A percentile compares a stretch with the other conserved stretches of the same genome.
These are phyloP conservation scores for Drosophila sturtevanti DNA, from an alignment of 1,140 invertebrate genomes.

Conservation along the genomic window DNA sequence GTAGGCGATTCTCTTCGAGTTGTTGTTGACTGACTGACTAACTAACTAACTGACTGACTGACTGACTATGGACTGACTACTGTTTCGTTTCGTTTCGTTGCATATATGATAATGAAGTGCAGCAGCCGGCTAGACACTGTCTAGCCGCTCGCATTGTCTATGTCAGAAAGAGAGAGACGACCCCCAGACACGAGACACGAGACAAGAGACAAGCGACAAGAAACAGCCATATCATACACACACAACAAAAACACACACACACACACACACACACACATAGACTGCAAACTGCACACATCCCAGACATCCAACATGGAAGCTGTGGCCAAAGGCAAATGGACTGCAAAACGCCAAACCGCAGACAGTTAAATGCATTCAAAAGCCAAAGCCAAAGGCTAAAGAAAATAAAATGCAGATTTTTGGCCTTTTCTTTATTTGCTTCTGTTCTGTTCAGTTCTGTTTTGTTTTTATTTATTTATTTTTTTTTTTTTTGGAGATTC, in stretches of 20 bases:
- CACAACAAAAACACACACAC: background rate
- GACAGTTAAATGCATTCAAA: conserved; percentile 47
- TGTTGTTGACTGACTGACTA: conserved; percentile 34
- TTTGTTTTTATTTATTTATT: too few relatives aligned
- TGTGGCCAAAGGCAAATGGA: conserved; percentile 49
- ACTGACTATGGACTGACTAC: conserved; percentile 24
- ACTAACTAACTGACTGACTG: conserved; percentile 35
- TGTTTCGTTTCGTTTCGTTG: conserved; percentile 50
- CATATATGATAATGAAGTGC: conserved; percentile 78
- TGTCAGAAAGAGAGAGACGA: conserved; percentile 12
- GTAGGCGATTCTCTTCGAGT: conserved; percentile 62
- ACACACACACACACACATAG: background rate
- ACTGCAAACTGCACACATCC: background rate
- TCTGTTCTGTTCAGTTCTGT: too few relatives aligned
- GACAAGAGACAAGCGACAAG: background rate
- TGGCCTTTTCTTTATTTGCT: background rate
- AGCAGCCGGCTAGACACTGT: conserved; percentile 79
- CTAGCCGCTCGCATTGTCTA: conserved; percentile 62
- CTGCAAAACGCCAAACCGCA: conserved; percentile 44
- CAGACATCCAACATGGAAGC: conserved; percentile 28
- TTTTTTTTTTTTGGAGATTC: background rate
- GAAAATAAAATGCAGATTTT: conserved; percentile 41
- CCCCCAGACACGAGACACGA: background rate
- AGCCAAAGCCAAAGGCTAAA: conserved; percentile 27
- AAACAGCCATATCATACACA: background rate